These are phyloP conservation scores for Pangasius larnaudii DNA, from an alignment of 2,797 vertebrate genomes.

Conservation along the genomic window DNA sequence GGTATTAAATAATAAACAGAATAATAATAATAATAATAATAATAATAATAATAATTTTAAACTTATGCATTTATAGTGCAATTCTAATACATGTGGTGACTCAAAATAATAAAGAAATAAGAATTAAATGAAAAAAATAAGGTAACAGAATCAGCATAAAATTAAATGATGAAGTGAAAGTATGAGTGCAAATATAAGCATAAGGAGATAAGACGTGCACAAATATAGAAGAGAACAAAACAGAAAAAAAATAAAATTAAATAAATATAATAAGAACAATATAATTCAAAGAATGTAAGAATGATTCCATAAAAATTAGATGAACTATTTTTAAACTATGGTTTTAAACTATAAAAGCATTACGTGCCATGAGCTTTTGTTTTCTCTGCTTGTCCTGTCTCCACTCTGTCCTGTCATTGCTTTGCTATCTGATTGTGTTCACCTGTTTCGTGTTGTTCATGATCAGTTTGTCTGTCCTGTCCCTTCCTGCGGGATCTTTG, in stretches of 20 bases:
- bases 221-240: not conserved
- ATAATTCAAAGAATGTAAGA: not conserved
- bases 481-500: not conserved
- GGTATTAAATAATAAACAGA: not conserved
- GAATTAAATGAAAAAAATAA: not conserved
- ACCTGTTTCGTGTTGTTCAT: not conserved
- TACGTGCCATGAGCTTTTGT: not conserved
- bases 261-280: not conserved
- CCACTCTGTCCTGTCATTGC: not conserved
- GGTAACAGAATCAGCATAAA: not conserved
- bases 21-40: not conserved
- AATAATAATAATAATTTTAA: not conserved
- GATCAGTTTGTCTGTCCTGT: not conserved
- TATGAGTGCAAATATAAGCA: not conserved
- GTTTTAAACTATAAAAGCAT: not conserved
- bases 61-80: not conserved
- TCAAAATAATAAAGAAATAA: not conserved
- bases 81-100: not conserved
- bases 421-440: not conserved
- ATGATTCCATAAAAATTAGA: not conserved
- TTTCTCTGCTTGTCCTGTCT: not conserved
- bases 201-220: not conserved
- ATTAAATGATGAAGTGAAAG: not conserved
- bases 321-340: not conserved
- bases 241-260: not conserved